Evolutionary conservation across 2,888 invertebrate genomes (phyloP).

Genomic region (Metopia argyrocephala): DNA sequence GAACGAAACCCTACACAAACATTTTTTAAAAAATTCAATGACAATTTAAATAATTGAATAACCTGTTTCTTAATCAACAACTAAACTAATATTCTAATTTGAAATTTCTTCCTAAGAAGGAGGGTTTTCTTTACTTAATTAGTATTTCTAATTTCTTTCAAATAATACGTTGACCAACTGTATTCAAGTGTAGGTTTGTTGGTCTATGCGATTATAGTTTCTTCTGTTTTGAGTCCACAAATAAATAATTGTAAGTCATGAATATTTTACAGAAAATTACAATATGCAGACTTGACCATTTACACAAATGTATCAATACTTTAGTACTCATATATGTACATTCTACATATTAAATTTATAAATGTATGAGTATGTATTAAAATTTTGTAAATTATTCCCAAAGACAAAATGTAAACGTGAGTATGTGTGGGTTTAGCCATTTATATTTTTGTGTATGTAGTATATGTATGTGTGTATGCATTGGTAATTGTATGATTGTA

Average conservation of each 20-base stretch:
- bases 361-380: constrained; percentile 10
- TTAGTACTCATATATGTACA: background rate
- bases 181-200: background rate
- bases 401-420: constrained; percentile 23
- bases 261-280: constrained; percentile 54
- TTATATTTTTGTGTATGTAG: background rate
- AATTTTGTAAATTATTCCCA: constrained; percentile 48
- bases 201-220: too few relatives aligned
- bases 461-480: background rate
- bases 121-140: constrained; percentile 32
- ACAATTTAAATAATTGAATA: too few relatives aligned
- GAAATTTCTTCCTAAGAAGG: background rate
- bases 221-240: constrained; percentile 5
- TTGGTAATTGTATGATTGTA: constrained; percentile 55
- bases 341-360: background rate
- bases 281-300: constrained; percentile 11
- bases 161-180: constrained; percentile 5
- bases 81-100: background rate
- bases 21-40: too few relatives aligned
- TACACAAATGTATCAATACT: background rate
- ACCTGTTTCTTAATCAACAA: background rate
- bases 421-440: too few relatives aligned
- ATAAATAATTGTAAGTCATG: constrained; percentile 49
- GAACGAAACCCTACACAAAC: too few relatives aligned
- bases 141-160: constrained; percentile 16